phyloP scores from a whole-genome alignment of 64 coral and sea anemone genomes.

The Montipora efflorescens region DNA sequence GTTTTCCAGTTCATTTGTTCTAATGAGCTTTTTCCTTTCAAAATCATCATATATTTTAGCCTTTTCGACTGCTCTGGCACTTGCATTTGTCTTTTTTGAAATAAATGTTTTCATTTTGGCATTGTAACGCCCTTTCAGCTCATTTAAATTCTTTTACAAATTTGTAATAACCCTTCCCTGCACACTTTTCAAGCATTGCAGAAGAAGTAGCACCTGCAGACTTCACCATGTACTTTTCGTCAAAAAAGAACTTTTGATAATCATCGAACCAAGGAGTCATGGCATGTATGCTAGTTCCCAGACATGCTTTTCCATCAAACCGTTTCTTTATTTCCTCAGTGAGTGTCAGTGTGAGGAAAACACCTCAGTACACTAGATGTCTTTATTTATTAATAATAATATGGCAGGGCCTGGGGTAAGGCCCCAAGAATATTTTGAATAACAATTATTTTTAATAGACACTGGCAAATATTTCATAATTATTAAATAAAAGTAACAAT shows the following conservation, averaged over 20 bases:
- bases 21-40: constrained; percentile 60
- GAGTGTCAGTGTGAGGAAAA: too few relatives aligned
- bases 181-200: constrained; percentile 53
- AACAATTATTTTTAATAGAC: too few relatives aligned
- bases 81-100: constrained; percentile 62
- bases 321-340: constrained; percentile 27
- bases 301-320: constrained; percentile 11
- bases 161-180: constrained; percentile 42
- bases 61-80: constrained; percentile 48
- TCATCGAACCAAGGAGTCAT: constrained; percentile 40
- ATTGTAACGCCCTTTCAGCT: constrained; percentile 50
- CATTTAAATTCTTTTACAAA: constrained; percentile 42
- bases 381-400: too few relatives aligned
- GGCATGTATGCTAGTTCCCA: constrained; percentile 33
- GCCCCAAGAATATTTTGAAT: too few relatives aligned
- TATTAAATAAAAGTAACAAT: too few relatives aligned
- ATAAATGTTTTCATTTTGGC: constrained; percentile 45
- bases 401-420: too few relatives aligned
- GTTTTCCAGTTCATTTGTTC: constrained; percentile 43
- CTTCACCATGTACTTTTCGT: constrained; percentile 56
- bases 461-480: too few relatives aligned
- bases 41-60: constrained; percentile 52
- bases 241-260: constrained; percentile 56
- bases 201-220: constrained; percentile 37
- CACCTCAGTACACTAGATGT: too few relatives aligned